Evolutionary conservation across 2,888 invertebrate genomes (phyloP).

Genomic region (Corythucha ciliata): DNA sequence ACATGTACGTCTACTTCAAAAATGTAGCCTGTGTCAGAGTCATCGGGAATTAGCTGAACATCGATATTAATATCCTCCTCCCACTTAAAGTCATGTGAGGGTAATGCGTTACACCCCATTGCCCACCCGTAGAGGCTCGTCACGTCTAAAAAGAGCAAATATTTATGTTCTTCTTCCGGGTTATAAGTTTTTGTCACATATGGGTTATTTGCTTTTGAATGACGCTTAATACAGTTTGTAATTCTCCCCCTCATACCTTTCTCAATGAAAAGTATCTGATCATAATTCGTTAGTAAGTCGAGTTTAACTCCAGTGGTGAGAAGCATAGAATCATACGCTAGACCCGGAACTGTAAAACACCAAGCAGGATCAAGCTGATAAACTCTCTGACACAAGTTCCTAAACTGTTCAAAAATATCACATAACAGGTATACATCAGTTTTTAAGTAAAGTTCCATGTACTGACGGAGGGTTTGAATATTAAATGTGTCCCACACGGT

Average conservation of each 20-base stretch:
- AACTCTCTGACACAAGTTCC: conserved; percentile 32
- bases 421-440: conserved; percentile 37
- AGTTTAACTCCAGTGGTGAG: conserved; percentile 38
- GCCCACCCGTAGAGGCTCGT: conserved; percentile 40
- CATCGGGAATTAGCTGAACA: conserved; percentile 3
- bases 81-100: conserved; percentile 38
- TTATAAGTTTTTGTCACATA: conserved; percentile 35
- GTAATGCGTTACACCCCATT: conserved; percentile 38
- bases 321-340: conserved; percentile 40
- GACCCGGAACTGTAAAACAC: conserved; percentile 39
- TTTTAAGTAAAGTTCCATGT: conserved; percentile 37
- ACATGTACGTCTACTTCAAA: conserved; percentile 24
- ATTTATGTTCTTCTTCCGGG: conserved; percentile 29
- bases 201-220: conserved; percentile 38
- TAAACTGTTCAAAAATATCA: conserved; percentile 39
- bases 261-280: conserved; percentile 34
- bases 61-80: conserved; percentile 17
- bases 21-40: conserved; percentile 24
- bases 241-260: conserved; percentile 34
- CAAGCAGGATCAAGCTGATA: conserved; percentile 38
- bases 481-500: conserved; percentile 29
- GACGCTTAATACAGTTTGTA: conserved; percentile 32
- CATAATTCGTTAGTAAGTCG: conserved; percentile 36
- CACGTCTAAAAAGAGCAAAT: conserved; percentile 38
- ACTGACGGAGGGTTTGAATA: conserved; percentile 34